These are phyloP conservation scores for Coleophora deauratella DNA, from an alignment of 2,888 invertebrate genomes.

Conservation along the genomic window DNA sequence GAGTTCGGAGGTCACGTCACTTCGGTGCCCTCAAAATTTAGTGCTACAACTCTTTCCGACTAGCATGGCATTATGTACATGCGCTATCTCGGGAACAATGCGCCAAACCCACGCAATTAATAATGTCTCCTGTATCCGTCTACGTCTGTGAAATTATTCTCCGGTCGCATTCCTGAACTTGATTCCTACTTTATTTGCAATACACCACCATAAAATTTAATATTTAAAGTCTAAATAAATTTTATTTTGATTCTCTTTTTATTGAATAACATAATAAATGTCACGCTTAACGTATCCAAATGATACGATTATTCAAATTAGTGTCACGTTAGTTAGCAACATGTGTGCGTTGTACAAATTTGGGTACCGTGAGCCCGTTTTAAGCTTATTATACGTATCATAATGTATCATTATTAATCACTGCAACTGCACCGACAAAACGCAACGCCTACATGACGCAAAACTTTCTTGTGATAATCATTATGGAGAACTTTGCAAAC, in stretches of 20 bases:
- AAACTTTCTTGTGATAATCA: slow-evolving; percentile 23
- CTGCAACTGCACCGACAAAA: background rate
- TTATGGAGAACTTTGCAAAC: slow-evolving; percentile 23
- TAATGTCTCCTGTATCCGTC: slow-evolving; percentile 40
- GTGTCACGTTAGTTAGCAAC: background rate
- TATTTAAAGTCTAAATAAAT: slow-evolving; percentile 25
- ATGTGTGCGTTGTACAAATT: background rate
- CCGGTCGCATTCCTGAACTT: slow-evolving; percentile 27
- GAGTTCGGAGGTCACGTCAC: slow-evolving; percentile 55
- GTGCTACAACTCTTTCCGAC: slow-evolving; percentile 24
- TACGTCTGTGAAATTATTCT: slow-evolving; percentile 45
- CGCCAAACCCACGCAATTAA: slow-evolving; percentile 53
- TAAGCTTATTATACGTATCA: background rate
- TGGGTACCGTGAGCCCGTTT: background rate
- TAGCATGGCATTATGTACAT: slow-evolving; percentile 29
- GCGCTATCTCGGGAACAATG: slow-evolving; percentile 47
- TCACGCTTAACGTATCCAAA: slow-evolving; percentile 28
- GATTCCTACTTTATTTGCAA: slow-evolving; percentile 22
- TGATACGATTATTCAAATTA: slow-evolving; percentile 39
- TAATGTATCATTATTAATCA: background rate
- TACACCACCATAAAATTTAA: slow-evolving; percentile 24
- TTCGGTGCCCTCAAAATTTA: slow-evolving; percentile 52
- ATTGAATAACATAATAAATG: slow-evolving; percentile 21
- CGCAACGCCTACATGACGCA: slow-evolving; percentile 26
- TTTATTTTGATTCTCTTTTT: slow-evolving; percentile 40